Evolutionary conservation across 2,113 vertebrate species (phyloP).

Genomic region (Perognathus longimembris): DNA sequence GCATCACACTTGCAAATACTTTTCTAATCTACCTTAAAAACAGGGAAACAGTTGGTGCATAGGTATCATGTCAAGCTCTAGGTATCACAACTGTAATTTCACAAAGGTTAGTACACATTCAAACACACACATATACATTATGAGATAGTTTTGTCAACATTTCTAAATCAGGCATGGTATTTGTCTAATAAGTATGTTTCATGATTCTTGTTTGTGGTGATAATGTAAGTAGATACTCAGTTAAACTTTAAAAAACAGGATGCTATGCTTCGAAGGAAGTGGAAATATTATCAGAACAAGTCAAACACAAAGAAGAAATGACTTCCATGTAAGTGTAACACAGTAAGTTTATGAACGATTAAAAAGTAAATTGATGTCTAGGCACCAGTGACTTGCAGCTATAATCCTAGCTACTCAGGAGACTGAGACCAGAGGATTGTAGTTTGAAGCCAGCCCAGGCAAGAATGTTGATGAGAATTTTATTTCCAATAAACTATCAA

Average conservation of each 20-base stretch:
- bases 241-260: neutral
- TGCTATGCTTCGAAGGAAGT: neutral
- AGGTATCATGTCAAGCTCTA: neutral
- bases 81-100: neutral
- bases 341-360: neutral
- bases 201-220: neutral
- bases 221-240: neutral
- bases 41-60: neutral
- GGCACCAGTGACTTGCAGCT: no score
- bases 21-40: neutral
- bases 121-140: neutral
- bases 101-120: neutral
- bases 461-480: no score
- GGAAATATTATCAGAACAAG: neutral
- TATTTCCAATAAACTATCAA: no score
- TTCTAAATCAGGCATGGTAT: neutral
- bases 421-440: no score
- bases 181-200: neutral
- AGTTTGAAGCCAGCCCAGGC: no score
- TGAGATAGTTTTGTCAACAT: neutral
- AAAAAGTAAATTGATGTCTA: no score
- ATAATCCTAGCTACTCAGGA: no score
- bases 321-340: neutral
- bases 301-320: neutral
- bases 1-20: neutral